Evolutionary conservation across 2,888 invertebrate species (phyloP).

Genomic region (Macaria notata): DNA sequence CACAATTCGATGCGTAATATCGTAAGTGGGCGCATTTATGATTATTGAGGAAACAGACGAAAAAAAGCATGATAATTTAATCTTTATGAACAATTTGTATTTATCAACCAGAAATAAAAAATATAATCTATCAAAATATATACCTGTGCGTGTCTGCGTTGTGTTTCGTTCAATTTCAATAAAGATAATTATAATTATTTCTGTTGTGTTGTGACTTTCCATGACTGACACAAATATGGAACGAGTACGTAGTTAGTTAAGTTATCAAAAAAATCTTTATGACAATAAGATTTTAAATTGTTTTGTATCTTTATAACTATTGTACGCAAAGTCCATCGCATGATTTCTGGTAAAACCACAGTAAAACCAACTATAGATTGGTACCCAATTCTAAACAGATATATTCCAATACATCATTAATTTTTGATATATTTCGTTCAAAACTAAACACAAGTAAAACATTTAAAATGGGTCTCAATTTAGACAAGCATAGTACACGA

Average conservation of each 20-base stretch:
- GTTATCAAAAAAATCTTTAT: background rate
- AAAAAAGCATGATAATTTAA: constrained; percentile 3
- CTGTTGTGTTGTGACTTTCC: constrained; percentile 14
- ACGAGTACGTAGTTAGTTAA: background rate
- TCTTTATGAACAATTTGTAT: constrained; percentile 5
- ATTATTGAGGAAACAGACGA: constrained; percentile 15
- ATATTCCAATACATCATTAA: too few relatives aligned
- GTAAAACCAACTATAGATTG: background rate
- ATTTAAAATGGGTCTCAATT: too few relatives aligned
- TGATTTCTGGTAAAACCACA: constrained; percentile 3
- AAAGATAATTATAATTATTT: constrained; percentile 15
- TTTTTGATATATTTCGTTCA: too few relatives aligned
- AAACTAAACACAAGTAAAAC: too few relatives aligned
- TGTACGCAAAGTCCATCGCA: constrained; percentile 3
- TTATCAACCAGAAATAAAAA: background rate
- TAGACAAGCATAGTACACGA: background rate
- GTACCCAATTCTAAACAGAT: too few relatives aligned
- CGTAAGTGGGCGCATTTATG: background rate
- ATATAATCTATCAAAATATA: background rate
- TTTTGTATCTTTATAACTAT: constrained; percentile 8
- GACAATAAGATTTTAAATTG: too few relatives aligned
- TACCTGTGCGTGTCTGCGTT: too few relatives aligned
- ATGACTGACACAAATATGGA: background rate
- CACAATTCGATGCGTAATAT: too few relatives aligned
- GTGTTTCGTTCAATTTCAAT: constrained; percentile 1